Percentiles rank a stretch among this genome's conserved stretches.
phyloP scores from a whole-genome alignment of 2,888 invertebrate genomes.

The Macropis europaea region DNA sequence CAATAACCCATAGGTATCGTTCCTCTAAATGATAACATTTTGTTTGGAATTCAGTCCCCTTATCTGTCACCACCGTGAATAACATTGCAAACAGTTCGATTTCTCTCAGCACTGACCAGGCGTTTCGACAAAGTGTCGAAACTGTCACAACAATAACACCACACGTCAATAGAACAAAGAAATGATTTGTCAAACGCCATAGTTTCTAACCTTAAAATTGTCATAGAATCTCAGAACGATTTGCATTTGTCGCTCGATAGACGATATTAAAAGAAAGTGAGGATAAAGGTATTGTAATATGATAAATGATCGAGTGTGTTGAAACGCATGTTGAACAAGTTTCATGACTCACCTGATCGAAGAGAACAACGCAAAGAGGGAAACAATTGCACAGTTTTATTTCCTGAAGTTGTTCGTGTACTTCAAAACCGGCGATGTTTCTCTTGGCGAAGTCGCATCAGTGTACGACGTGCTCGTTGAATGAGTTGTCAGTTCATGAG shows the following conservation, averaged over 20 bases:
- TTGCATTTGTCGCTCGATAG: neutral
- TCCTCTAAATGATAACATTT: neutral
- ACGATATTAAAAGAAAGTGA: neutral
- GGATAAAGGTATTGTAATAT: neutral
- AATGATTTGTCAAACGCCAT: constrained; percentile 10
- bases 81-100: neutral
- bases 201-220: constrained; percentile 31
- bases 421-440: neutral
- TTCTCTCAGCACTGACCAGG: neutral
- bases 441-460: neutral
- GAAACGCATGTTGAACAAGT: neutral
- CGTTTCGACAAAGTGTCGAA: neutral
- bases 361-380: neutral
- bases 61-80: constrained; percentile 21
- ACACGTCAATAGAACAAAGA: neutral
- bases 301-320: neutral
- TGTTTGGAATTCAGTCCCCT: constrained; percentile 7
- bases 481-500: neutral
- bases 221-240: neutral
- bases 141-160: too few species aligned
- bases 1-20: neutral
- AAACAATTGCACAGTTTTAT: neutral
- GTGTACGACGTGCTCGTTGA: neutral
- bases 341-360: constrained; percentile 9
- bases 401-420: too few species aligned